Evolutionary conservation across 2,888 invertebrate genomes (phyloP).

Genomic region (Ornithoptera alexandrae): DNA sequence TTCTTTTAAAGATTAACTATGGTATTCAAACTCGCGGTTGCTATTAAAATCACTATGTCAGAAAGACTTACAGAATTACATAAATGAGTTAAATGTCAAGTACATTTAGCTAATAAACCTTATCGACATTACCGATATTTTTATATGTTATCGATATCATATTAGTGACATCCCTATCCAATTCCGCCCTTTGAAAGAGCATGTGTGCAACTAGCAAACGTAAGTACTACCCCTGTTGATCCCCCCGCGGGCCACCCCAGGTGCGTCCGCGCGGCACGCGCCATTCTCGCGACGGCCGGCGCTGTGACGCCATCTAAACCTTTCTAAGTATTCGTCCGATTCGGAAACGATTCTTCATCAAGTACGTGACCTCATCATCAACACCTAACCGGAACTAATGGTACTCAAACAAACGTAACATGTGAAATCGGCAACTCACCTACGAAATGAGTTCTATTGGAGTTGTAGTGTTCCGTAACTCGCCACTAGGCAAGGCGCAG

Average conservation of each 20-base stretch:
- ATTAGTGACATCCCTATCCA: constrained; percentile 51
- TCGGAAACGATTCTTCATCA: constrained; percentile 41
- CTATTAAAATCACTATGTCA: too few species aligned
- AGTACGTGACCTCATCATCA: constrained; percentile 52
- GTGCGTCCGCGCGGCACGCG: constrained; percentile 76
- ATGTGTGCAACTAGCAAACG: constrained; percentile 79
- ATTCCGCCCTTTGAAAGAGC: constrained; percentile 71
- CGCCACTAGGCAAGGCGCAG: constrained; percentile 80
- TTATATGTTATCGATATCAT: constrained; percentile 17
- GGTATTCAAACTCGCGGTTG: too few species aligned
- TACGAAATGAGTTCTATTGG: constrained; percentile 78
- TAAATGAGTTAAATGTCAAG: background rate
- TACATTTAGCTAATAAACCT: background rate
- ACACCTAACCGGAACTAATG: constrained; percentile 48
- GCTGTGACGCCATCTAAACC: constrained; percentile 70
- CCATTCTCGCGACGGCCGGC: constrained; percentile 75
- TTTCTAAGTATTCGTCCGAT: constrained; percentile 41
- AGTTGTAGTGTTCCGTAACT: constrained; percentile 81
- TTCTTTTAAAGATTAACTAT: too few species aligned
- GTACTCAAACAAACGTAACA: constrained; percentile 59
- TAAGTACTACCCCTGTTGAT: constrained; percentile 79
- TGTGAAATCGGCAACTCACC: constrained; percentile 65
- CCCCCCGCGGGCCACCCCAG: constrained; percentile 74
- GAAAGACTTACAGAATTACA: background rate
- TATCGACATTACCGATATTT: background rate